Conservation (phyloP, 2,888 invertebrate genomes). For the Melanargia galathea region DNA sequence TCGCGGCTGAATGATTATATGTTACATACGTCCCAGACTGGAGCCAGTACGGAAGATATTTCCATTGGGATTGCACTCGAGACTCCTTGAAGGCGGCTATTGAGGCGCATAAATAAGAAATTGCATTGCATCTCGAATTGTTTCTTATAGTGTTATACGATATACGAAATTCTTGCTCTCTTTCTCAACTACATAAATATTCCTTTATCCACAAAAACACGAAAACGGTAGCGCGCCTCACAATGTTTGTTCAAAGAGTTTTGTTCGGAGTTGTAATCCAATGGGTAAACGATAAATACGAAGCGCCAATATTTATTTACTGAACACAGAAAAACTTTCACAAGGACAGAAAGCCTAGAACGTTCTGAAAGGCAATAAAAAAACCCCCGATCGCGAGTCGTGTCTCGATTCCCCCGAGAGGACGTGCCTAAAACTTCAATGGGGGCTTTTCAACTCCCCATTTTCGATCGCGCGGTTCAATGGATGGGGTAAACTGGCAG, state of each 20-base stretch:
- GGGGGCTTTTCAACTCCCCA: constrained; percentile 27
- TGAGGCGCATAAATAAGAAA: neutral
- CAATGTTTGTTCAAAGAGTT: constrained; percentile 6
- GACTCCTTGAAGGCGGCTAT: neutral
- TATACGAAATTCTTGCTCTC: neutral
- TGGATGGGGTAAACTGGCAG: constrained; percentile 36
- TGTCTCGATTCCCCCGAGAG: constrained; percentile 43
- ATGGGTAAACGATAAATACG: constrained; percentile 8
- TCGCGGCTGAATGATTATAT: too few relatives aligned
- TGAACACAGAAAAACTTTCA: constrained; percentile 27
- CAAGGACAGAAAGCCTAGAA: constrained; percentile 31
- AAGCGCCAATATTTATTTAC: constrained; percentile 14
- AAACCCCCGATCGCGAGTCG: constrained; percentile 34
- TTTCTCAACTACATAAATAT: neutral
- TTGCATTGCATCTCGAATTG: neutral
- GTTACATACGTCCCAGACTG: too few relatives aligned
- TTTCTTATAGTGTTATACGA: too few relatives aligned
- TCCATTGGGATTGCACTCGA: neutral
- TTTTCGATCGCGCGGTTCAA: constrained; percentile 23
- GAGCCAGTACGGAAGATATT: neutral
- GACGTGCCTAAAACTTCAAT: constrained; percentile 46
- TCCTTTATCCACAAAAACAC: neutral
- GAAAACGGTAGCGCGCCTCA: neutral
- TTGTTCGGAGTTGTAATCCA: constrained; percentile 14
- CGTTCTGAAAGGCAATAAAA: constrained; percentile 34